Evolutionary conservation across 2,113 vertebrate genomes (phyloP), one percentile per base, ranked within the genome.

Genomic region (Aythya baeri): DNA sequence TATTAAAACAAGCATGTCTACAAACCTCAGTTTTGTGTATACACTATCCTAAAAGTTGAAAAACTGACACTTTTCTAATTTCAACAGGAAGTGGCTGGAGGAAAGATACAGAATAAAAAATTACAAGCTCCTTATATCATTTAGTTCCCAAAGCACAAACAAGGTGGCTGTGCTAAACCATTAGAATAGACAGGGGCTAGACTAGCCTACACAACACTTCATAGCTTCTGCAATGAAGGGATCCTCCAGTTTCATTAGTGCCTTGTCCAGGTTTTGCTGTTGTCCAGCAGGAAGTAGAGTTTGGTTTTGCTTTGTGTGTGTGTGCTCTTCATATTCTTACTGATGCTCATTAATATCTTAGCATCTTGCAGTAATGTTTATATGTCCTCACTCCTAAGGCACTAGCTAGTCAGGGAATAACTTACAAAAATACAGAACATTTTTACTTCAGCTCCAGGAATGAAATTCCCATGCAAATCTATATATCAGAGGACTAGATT

Each of bases 51-150:
- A 73, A 34, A 66, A 89, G 70, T 20, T 76, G 49, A 76, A 77
- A 79, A 72, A 46, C 43, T 82, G 87, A 68, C 17, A 11, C 57
- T 57, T 91, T 87, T 93, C 62, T 38, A 46, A 17, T 57, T 85
- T 43, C 43, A 82, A 63, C 9, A 82, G 62, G 25, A 55, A 91
- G 36, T 86, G 61, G 9, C 17, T 82, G 70, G 20, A 86, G 55
- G 70, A 21, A 75, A 87, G 62, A 65, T 34, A 36, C 2, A 38
- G 66, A 59, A 43, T 11, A 57, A 70, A 38, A 34, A 76, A 86
- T 77, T 68, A 92, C 84, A 94, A 87, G n/a, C 84, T 91, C 71
- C 32, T 88, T 73, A 79, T 13, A 79, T 95, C 74, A 84, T 79
- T 93, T 57, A 79, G 54, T 65, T 89, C 38, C 82, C 34, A 29